Evolutionary conservation across 2,797 vertebrate species (phyloP), one percentile per base, ranked within the genome.

Genomic region (Lithobates pipiens): DNA sequence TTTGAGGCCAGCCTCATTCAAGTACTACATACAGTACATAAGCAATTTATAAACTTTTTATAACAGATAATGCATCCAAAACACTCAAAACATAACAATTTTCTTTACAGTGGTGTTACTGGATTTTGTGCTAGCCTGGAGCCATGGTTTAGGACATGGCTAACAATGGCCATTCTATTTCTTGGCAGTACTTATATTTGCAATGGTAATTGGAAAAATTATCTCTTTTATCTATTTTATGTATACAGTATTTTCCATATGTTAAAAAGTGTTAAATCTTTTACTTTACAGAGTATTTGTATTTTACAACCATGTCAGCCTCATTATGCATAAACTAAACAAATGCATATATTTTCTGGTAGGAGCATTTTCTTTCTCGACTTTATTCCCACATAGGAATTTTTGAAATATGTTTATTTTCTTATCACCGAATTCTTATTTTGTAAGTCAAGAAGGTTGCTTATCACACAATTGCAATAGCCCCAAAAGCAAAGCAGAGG

Each of bases 401-500:
- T 78, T 32, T 70, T 70, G 32, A 77, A 32, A 67, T 80, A 21
- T 75, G 50, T 77, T 82, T 82, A 86, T 73, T 77, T 77, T 36
- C 76, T 76, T 75, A 81, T 82, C 80, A 73, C 23, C 27, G 44
- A 68, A 61, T 85, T 86, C 42, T 82, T 70, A 84, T 42, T 88
- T 89, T 91, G 36, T 76, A 89, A 90, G 25, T 77, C 67, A 54
- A 87, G 77, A 80, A 36, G 74, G 83, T 85, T 88, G 84, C 85
- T 90, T 90, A 82, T 89, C 84, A 89, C 90, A 89, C 88, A 85
- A 89, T 50, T 86, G 86, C 75, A 86, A 89, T 81, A 89, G 85
- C 88, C 75, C 85, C 90, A 90, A 81, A 86, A 84, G 82, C 44
- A 77, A 71, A 85, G 86, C 86, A 89, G 76, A 82, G 88, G 84